A percentile compares a stretch with the other conserved stretches of the same genome.
Conservation (phyloP, 2,113 vertebrate species). For the Corythaeola cristata region DNA sequence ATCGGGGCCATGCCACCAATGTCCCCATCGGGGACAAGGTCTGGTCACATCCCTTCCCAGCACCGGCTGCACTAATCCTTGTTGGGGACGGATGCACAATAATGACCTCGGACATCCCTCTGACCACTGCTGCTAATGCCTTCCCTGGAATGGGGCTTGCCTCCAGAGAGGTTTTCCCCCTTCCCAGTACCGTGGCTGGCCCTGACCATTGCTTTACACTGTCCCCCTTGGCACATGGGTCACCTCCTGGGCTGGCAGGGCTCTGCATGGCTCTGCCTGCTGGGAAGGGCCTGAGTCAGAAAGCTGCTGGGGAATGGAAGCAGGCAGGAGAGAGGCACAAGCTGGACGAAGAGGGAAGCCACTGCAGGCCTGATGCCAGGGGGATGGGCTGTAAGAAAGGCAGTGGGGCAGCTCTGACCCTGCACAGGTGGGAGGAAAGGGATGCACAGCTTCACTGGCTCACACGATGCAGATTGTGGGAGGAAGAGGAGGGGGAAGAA, state of each 20-base stretch:
- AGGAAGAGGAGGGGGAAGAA: background rate
- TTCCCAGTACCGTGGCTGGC: background rate
- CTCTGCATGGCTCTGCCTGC: rapidly evolving
- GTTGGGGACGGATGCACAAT: background rate
- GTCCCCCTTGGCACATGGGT: background rate
- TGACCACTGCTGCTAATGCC: background rate
- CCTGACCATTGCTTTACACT: background rate
- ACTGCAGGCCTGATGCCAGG: background rate
- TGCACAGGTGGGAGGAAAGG: rapidly evolving
- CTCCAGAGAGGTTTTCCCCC: background rate
- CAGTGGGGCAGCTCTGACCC: background rate
- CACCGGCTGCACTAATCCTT: rapidly evolving
- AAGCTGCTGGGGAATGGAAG: background rate
- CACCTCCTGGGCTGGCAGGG: background rate
- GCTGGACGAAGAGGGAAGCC: background rate
- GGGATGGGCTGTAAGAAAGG: background rate
- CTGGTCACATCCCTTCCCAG: background rate
- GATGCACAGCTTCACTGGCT: background rate
- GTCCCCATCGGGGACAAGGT: background rate
- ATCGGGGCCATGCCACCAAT: too few species aligned
- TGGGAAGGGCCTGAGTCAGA: background rate
- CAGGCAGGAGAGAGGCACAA: background rate
- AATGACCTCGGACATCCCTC: background rate
- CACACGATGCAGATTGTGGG: background rate
- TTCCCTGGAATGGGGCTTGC: background rate